phyloP scores from a whole-genome alignment of 2,113 vertebrate genomes.

The Thermophis baileyi region DNA sequence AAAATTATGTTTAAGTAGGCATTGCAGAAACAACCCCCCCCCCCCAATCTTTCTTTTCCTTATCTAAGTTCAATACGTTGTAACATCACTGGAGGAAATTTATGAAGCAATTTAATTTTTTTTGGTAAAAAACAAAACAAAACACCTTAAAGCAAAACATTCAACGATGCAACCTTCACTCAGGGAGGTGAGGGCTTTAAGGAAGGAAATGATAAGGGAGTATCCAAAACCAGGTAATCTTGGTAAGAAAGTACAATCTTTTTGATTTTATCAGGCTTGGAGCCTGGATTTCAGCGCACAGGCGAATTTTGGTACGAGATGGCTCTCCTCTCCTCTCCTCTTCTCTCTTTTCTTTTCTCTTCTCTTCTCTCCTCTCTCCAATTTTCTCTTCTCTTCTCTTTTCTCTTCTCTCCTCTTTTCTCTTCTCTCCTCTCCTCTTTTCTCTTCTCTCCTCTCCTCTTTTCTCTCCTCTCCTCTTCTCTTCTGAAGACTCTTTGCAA shows the following conservation, averaged over 20 bases:
- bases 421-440: too few species aligned
- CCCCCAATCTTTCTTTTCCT: neutral
- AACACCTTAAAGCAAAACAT: neutral
- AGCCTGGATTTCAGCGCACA: neutral
- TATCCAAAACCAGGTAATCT: neutral
- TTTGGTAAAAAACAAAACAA: constrained; percentile 1
- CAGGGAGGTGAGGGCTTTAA: neutral
- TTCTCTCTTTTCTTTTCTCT: too few species aligned
- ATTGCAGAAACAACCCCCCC: neutral
- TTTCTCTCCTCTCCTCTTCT: too few species aligned
- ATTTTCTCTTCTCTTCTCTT: too few species aligned
- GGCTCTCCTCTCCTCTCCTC: neutral
- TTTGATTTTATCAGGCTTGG: neutral
- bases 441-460: too few species aligned
- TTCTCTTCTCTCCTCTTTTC: too few species aligned
- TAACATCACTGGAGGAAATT: constrained; percentile 4
- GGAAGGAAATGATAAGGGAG: neutral
- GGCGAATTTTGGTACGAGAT: neutral
- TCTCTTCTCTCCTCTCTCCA: too few species aligned
- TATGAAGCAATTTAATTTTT: neutral
- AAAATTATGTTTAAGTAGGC: constrained; percentile 26
- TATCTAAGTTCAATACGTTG: constrained; percentile 1
- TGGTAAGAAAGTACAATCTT: neutral
- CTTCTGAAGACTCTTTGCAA: neutral
- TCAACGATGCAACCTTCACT: neutral